Conservation (phyloP, 2,797 vertebrate genomes). For the Rhinogobio ventralis region DNA sequence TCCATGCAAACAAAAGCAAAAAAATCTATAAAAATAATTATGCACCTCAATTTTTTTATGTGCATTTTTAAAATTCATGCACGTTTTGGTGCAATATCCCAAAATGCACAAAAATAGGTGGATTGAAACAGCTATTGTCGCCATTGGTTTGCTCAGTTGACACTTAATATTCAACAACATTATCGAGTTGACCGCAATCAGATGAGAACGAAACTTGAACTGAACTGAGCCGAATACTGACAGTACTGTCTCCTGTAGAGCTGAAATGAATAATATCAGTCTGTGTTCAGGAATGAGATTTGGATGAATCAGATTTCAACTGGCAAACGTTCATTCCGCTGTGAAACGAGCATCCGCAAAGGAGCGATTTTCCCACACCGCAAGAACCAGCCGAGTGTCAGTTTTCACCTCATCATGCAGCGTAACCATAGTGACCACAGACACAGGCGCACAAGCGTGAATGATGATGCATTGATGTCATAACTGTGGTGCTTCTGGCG, state of each 20-base stretch:
- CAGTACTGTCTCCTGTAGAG: neutral
- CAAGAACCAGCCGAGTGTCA: neutral
- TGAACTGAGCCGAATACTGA: neutral
- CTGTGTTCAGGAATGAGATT: constrained; percentile 12
- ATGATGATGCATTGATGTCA: neutral
- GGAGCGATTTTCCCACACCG: neutral
- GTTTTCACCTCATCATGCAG: constrained; percentile 33
- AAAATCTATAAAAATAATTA: too few species aligned
- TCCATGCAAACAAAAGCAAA: too few species aligned
- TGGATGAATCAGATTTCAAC: neutral
- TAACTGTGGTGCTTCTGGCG: neutral
- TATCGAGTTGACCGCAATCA: too few species aligned
- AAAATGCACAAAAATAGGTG: neutral
- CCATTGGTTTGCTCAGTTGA: neutral
- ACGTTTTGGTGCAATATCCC: too few species aligned
- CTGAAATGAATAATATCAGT: neutral
- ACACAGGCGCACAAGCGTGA: constrained; percentile 2
- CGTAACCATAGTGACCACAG: constrained; percentile 47
- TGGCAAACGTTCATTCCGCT: neutral
- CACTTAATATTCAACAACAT: neutral
- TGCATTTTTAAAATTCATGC: too few species aligned
- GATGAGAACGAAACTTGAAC: neutral
- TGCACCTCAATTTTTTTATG: too few species aligned
- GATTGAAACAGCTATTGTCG: too few species aligned
- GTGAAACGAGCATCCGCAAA: neutral